Evolutionary conservation across 2,888 invertebrate genomes (phyloP).

Genomic region (Pseudanteris insignis): DNA sequence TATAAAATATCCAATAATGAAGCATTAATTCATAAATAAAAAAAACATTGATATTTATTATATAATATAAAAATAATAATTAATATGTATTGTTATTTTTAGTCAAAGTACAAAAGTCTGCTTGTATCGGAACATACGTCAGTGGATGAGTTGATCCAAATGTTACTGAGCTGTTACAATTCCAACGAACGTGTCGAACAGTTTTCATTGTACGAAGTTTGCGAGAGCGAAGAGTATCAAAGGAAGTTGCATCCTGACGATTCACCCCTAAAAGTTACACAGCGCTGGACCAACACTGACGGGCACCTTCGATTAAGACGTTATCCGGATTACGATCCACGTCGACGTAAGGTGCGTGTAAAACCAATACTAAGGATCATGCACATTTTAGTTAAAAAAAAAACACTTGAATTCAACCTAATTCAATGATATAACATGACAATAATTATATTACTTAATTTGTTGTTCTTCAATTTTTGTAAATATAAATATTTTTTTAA

Average conservation of each 20-base stretch:
- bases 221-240: slow-evolving; percentile 85
- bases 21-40: neutral
- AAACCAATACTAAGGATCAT: too few relatives aligned
- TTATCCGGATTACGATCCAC: slow-evolving; percentile 80
- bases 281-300: slow-evolving; percentile 72
- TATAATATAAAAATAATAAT: neutral
- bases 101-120: slow-evolving; percentile 91
- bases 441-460: too few relatives aligned
- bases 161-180: slow-evolving; percentile 85
- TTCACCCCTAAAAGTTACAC: slow-evolving; percentile 82
- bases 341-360: slow-evolving; percentile 61
- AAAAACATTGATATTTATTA: neutral
- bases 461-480: too few relatives aligned
- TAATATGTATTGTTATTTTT: too few relatives aligned
- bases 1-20: too few relatives aligned
- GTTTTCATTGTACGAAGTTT: slow-evolving; percentile 88
- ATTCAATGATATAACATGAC: too few relatives aligned
- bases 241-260: slow-evolving; percentile 89
- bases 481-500: too few relatives aligned
- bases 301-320: slow-evolving; percentile 85
- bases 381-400: too few relatives aligned
- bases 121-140: slow-evolving; percentile 89
- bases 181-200: slow-evolving; percentile 85
- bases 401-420: too few relatives aligned
- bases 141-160: slow-evolving; percentile 85